These are phyloP conservation scores for Pithys albifrons DNA, from an alignment of 2,113 vertebrate species.

Conservation along the genomic window DNA sequence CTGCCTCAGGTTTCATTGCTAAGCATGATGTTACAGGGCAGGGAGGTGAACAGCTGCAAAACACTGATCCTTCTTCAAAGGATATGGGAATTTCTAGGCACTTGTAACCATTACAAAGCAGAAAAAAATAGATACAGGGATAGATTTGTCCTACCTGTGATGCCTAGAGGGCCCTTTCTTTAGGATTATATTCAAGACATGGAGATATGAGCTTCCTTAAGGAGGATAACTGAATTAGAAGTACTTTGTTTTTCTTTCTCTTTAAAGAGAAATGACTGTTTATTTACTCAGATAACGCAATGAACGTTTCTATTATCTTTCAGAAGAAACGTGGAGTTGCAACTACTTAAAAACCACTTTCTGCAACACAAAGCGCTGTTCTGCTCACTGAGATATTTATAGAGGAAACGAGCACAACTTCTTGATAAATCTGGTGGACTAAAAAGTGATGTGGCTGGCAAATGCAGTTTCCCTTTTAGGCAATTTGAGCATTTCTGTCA, in stretches of 20 bases:
- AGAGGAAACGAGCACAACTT: constrained; percentile 60
- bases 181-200: neutral
- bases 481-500: constrained; percentile 72
- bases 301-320: neutral
- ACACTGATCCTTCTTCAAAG: neutral
- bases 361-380: constrained; percentile 1
- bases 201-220: neutral
- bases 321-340: constrained; percentile 18
- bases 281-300: neutral
- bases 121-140: neutral
- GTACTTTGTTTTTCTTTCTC: constrained; percentile 10
- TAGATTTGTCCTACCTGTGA: neutral
- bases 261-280: constrained; percentile 21
- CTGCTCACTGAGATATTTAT: constrained; percentile 43
- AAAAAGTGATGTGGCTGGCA: constrained; percentile 53
- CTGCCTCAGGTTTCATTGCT: neutral
- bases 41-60: neutral
- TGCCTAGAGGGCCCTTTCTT: neutral
- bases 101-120: neutral
- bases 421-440: constrained; percentile 67
- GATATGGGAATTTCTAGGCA: neutral
- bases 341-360: constrained; percentile 23
- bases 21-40: neutral
- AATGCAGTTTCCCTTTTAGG: constrained; percentile 60
- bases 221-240: neutral